Evolutionary conservation across 2,888 invertebrate species (phyloP).

Genomic region (Caenorhabditis zanzibari): DNA sequence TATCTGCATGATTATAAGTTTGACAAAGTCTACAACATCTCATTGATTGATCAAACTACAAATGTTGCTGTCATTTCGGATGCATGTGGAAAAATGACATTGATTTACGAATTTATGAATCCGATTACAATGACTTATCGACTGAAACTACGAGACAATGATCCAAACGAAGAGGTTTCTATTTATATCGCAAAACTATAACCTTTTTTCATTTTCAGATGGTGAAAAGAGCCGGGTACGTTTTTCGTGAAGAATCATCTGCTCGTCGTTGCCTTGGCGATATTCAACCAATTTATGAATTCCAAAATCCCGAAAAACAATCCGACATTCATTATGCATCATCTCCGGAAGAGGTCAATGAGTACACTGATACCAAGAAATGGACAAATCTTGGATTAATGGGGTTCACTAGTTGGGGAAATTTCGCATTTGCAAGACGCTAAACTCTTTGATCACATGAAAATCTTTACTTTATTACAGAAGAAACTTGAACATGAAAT

Average conservation of each 20-base stretch:
- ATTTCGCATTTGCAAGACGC: constrained; percentile 60
- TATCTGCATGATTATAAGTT: constrained; percentile 40
- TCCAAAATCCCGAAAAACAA: constrained; percentile 47
- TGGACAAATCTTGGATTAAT: constrained; percentile 51
- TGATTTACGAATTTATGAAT: constrained; percentile 48
- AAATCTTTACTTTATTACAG: not conserved
- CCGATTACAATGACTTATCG: constrained; percentile 26
- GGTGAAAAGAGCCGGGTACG: constrained; percentile 51
- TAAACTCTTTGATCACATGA: constrained; percentile 18
- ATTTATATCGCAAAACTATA: not conserved
- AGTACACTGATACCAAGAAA: constrained; percentile 40
- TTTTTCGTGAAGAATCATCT: constrained; percentile 61
- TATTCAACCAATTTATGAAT: constrained; percentile 49
- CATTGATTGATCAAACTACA: constrained; percentile 49
- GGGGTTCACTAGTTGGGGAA: constrained; percentile 64
- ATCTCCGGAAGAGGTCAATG: constrained; percentile 25
- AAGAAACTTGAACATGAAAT: not conserved
- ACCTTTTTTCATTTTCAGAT: constrained; percentile 37
- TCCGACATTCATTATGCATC: constrained; percentile 49
- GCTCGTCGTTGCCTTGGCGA: constrained; percentile 61
- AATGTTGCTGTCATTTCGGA: constrained; percentile 48
- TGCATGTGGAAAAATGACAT: constrained; percentile 54
- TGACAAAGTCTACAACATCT: constrained; percentile 54
- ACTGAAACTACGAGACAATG: constrained; percentile 15
- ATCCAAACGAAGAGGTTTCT: constrained; percentile 35